phyloP scores from a whole-genome alignment of 2,113 vertebrate species.

The Tyrannus savana region DNA sequence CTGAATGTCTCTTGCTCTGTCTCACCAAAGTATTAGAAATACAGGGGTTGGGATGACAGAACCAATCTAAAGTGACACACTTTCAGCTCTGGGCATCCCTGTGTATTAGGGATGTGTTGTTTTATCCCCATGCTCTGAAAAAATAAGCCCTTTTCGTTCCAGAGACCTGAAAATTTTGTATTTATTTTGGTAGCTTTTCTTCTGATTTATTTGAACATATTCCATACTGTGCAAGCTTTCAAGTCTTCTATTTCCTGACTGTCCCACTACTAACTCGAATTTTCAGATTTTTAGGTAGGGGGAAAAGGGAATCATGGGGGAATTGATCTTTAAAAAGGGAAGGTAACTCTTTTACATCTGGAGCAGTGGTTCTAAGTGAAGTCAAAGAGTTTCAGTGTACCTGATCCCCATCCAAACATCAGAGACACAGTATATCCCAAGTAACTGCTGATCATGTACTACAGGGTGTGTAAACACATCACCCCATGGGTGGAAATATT shows the following conservation, averaged over 20 bases:
- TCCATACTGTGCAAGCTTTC: not conserved
- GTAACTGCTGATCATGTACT: not conserved
- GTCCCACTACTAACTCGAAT: not conserved
- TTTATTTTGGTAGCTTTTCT: not conserved
- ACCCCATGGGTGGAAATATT: slow-evolving; percentile 25
- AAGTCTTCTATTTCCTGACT: not conserved
- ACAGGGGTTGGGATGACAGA: not conserved
- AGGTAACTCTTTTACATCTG: not conserved
- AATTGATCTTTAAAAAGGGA: not conserved
- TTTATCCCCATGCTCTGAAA: not conserved
- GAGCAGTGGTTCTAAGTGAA: not conserved
- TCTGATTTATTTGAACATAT: not conserved
- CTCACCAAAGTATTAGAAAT: not conserved
- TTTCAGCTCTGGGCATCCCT: not conserved
- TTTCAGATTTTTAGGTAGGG: not conserved
- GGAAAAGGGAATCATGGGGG: not conserved
- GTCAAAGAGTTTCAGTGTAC: slow-evolving; percentile 8
- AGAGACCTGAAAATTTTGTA: not conserved
- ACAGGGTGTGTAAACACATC: slow-evolving; percentile 34
- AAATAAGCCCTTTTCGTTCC: not conserved
- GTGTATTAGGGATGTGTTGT: not conserved
- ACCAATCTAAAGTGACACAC: not conserved
- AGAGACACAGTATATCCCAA: not conserved
- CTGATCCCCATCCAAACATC: not conserved
- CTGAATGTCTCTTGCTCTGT: not conserved